Base-by-base conservation (phyloP, 2,888 invertebrate genomes). In the Phaonia tiefii region DNA sequence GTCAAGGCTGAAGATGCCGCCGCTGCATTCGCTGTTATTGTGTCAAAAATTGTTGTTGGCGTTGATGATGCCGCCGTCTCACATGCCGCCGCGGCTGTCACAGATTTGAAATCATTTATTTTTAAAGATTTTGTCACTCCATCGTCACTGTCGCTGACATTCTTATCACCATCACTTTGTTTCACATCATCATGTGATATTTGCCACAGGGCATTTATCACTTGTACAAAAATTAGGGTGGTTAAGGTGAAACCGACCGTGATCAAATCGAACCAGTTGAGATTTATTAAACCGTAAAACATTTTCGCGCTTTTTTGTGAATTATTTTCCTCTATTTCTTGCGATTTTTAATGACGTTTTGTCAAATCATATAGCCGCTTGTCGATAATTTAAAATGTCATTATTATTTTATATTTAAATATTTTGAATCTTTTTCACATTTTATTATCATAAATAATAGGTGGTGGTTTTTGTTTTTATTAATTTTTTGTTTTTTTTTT, bases 261-360 rank as follows among this genome's bases (percentile, higher is more conserved):
- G 42, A 84, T 75, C 67, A 87, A 80, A 84, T 89, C 89, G 78
- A 89, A 87, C 88, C 88, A 90, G 72, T 85, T 85, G 66, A 89
- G 84, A 73, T 80, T 82, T 42, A 88, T 80, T 79, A 89, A 70
- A 54, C 71, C 83, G 79, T 73, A 83, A 10, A 86, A 82, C 80
- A 85, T 85, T 80, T 84, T 84, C 31, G 11, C 3, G 44, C 42
- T 31, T 2, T 37, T 65, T 71, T 11, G 25, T 58, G 26, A 60
- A n/a, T 42, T 67, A 58, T 72, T 75, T 75, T 66, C 31, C 37
- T 49, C 44, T 44, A 0, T 31, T 20, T 42, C 13, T 51, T 67
- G n/a, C 13, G 8, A 44, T 22, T 37, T 63, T 49, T 58, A 37
- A 25, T 56, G 7, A 3, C 37, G 22, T 37, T 1, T 63, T 49